Evolutionary conservation across 2,113 vertebrate species (phyloP).

Genomic region (Galeopterus variegatus): DNA sequence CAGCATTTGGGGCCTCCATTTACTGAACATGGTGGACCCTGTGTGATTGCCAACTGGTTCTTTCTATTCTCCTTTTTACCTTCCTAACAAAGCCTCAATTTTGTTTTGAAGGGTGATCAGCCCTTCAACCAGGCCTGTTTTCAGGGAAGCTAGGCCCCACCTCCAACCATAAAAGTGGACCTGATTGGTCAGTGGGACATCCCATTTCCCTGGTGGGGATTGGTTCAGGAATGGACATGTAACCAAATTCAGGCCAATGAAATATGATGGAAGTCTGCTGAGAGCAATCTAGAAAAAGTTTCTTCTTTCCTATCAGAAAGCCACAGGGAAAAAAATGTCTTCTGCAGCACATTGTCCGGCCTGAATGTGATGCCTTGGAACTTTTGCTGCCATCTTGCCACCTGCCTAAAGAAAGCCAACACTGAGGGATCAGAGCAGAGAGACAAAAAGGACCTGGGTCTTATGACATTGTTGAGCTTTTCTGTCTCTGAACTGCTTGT

Average conservation of each 20-base stretch:
- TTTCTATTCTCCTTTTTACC: not conserved
- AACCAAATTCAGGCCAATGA: constrained; percentile 38
- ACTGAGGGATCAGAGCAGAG: not conserved
- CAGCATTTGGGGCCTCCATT: not conserved
- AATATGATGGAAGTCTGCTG: not conserved
- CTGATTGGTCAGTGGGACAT: not conserved
- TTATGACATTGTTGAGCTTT: not conserved
- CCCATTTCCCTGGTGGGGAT: not conserved
- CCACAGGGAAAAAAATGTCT: not conserved
- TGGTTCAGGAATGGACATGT: not conserved
- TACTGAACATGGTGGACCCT: not conserved
- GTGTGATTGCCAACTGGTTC: not conserved
- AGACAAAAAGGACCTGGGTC: not conserved
- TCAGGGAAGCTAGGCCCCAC: not conserved
- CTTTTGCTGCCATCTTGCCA: not conserved
- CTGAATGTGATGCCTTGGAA: not conserved
- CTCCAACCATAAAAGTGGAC: not conserved
- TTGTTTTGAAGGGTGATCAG: not conserved
- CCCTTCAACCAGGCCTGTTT: not conserved
- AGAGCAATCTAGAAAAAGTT: not conserved
- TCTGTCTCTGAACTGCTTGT: not conserved
- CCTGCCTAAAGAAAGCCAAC: not conserved
- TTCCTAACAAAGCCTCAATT: not conserved
- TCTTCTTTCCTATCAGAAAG: not conserved
- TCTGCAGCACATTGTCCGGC: not conserved